Evolutionary conservation across 2,113 vertebrate species (phyloP), one percentile per base, ranked within the genome.

Genomic region (Tupaia tana): DNA sequence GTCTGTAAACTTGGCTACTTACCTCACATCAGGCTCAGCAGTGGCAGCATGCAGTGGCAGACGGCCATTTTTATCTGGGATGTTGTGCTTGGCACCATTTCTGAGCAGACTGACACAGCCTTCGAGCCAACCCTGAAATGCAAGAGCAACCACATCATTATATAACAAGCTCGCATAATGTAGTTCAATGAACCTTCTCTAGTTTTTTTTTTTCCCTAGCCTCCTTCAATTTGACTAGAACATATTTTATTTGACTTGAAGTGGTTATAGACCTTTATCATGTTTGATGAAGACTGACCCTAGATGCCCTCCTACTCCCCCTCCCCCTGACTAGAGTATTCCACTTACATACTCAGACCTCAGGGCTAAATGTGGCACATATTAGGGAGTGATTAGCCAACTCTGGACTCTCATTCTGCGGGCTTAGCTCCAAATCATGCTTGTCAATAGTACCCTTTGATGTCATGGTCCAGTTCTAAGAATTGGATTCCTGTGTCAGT

Each of bases 81-180:
- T 99, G 88, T 99, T 99, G 97, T 99, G 99, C 87, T 99, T 99
- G 97, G 99, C 99, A 69, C 99, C 99, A 0, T 99, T 99, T 95
- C 99, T 98, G 43, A 99, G 98, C 74, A 99, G 97, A 97, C 99
- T 99, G 93, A 99, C 98, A 95, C 99, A 99, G 85, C 99, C 99
- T 97, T 99, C 99, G 43, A 99, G 98, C 99, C 99, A 99, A 27
- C 99, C 99, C 99, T 99, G 90, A 82, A 98, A 98, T n/a, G 86
- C 8, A 96, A 92, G 20, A 95, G 70, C 29, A 93, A 96, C 63
- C 4, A 1, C 66, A n/a, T 67, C 9, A 7, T 91, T 83, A 89
- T 63, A 59, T 71, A 96, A 92, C 74, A 61, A 56, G 29, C 64
- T 67, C 16, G 5, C 7, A 25, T 78, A 63, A 88, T 69, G 84